Conservation (phyloP, 2,888 invertebrate species). For the Odiellus spinosus region DNA sequence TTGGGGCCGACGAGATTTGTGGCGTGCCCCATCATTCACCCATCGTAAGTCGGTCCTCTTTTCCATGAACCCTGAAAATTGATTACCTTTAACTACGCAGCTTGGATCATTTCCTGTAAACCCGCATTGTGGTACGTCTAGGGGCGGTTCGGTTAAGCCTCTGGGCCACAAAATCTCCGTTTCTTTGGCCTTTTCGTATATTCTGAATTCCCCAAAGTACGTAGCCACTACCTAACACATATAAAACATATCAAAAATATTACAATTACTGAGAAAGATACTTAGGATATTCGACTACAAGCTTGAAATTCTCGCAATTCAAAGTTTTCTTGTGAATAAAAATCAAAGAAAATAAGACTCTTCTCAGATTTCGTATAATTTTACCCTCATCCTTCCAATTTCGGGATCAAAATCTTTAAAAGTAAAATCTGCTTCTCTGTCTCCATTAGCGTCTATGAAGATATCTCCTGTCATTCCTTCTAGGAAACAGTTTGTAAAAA, state of each 20-base stretch:
- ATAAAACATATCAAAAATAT: background rate
- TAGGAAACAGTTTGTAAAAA: no score
- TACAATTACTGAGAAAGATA: background rate
- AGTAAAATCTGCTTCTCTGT: background rate
- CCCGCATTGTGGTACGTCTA: conserved; percentile 62
- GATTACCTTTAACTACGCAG: conserved; percentile 32
- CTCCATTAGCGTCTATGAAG: background rate
- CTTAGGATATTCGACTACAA: no score
- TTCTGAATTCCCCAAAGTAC: conserved; percentile 13
- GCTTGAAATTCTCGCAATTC: no score
- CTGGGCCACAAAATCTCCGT: conserved; percentile 17
- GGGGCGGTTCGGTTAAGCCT: conserved; percentile 33
- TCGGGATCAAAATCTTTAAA: background rate
- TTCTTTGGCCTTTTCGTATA: conserved; percentile 11
- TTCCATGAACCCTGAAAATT: no score
- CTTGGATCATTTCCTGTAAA: conserved; percentile 59
- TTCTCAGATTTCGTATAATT: background rate
- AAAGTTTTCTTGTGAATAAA: no score
- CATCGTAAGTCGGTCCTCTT: no score
- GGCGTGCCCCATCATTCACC: no score
- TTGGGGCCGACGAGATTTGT: no score
- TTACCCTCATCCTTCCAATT: background rate
- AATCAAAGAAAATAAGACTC: background rate
- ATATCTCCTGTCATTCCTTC: background rate
- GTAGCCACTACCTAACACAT: conserved; percentile 13